Evolutionary conservation across 2,113 vertebrate species (phyloP), one percentile per base, ranked within the genome.

Genomic region (Bos javanicus): DNA sequence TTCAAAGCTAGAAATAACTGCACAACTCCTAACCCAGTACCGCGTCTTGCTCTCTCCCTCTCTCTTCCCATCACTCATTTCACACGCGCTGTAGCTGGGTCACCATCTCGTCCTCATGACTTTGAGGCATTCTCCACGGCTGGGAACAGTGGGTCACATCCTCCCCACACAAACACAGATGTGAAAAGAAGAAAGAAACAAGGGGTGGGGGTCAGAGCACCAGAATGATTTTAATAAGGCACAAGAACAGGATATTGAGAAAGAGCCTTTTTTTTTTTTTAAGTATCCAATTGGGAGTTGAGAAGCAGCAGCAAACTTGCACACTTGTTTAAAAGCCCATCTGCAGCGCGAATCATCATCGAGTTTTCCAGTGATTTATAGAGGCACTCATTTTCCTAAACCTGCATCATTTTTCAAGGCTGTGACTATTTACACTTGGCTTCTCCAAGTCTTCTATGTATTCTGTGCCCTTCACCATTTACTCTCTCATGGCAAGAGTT

Each of bases 1-100:
- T 98, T 99, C 99, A 99, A 99, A 98, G 97, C 98, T 97, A 97
- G 97, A 98, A 98, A 99, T 99, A 98, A 99, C 98, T 98, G 98
- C 98, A 98, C 96, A 87, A 97, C 97, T 97, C 95, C 82, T 89
- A 98, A 80, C 12, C 93, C 97, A 97, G 97, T 91, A 97, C 95
- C 94, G n/a, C 10, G 9, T 62, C 94, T 97, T 97, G 91, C 96
- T 93, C 64, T 57, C 54, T 36, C 23, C 93, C 96, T 85, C 93
- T 95, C 57, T n/a, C 15, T 93, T 92, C 93, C 96, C 92, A 83
- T 91, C 97, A 52, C 90, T 97, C 97, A 95, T 98, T 98, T 98
- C 92, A 97, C 97, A 98, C 92, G 92, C 59, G 2, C 81, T 62
- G 71, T 10, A 98, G 96, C 96, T 81, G 1, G 97, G 95, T 98